Evolutionary conservation across 2,797 vertebrate genomes (phyloP).

Genomic region (Stomatorhinus walkeri): DNA sequence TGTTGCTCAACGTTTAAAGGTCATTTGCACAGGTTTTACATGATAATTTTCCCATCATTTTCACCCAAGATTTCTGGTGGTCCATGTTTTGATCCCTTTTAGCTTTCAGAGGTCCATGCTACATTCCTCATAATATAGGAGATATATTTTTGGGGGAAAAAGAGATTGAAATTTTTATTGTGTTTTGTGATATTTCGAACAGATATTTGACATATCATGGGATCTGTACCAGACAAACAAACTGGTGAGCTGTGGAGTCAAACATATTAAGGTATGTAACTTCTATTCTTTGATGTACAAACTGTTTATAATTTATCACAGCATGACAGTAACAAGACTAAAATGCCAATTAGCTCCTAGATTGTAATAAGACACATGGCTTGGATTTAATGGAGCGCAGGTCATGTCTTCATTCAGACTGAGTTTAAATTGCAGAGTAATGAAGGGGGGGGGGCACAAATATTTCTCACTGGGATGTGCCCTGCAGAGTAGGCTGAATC

Average conservation of each 20-base stretch:
- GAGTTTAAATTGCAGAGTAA: background rate
- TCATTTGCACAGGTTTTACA: background rate
- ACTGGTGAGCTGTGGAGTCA: constrained; percentile 97
- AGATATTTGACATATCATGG: constrained; percentile 99
- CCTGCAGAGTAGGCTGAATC: background rate
- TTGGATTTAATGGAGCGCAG: background rate
- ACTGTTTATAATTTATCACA: background rate
- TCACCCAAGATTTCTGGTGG: background rate
- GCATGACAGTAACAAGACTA: background rate
- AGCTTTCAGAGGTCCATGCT: background rate
- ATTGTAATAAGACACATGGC: background rate
- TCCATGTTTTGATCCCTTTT: background rate
- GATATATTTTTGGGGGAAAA: background rate
- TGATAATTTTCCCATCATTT: background rate
- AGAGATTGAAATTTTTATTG: background rate
- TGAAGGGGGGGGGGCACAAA: background rate
- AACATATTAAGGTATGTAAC: constrained; percentile 92
- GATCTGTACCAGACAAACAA: constrained; percentile 97
- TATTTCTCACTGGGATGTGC: background rate
- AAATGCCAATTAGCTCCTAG: background rate
- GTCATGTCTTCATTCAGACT: background rate
- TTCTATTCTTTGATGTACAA: background rate
- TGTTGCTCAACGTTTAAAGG: background rate
- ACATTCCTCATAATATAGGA: background rate
- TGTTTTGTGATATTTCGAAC: constrained; percentile 40